These are phyloP conservation scores for Cantharis rufa DNA, from an alignment of 2,888 invertebrate genomes.

Conservation along the genomic window DNA sequence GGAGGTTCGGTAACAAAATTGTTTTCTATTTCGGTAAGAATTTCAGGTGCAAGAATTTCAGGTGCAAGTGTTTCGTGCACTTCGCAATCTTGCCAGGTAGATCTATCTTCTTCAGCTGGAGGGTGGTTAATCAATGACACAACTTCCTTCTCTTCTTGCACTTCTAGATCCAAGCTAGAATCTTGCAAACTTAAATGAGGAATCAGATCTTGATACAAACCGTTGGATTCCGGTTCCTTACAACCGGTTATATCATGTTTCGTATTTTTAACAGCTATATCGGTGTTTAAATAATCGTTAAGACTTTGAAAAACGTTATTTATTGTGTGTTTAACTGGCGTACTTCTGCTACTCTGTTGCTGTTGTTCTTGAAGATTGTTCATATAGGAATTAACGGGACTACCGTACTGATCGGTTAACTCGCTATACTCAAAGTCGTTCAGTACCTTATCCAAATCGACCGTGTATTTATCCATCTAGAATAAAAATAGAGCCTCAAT, in stretches of 20 bases:
- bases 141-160: background rate
- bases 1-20: background rate
- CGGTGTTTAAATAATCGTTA: conserved; percentile 64
- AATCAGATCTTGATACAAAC: background rate
- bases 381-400: background rate
- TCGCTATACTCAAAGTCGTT: conserved; percentile 83
- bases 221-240: background rate
- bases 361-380: conserved; percentile 14
- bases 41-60: background rate
- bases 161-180: background rate
- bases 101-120: background rate
- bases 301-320: conserved; percentile 68
- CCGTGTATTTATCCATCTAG: conserved; percentile 58
- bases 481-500: conserved; percentile 19
- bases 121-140: background rate
- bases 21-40: background rate
- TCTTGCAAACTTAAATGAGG: background rate
- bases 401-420: conserved; percentile 50
- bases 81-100: background rate
- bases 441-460: conserved; percentile 82
- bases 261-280: conserved; percentile 37
- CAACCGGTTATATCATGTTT: background rate
- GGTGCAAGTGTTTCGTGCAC: background rate
- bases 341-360: conserved; percentile 23
- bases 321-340: conserved; percentile 55